Evolutionary conservation across 1,140 invertebrate genomes (phyloP).

Genomic region (Drosophila kurseongensis): DNA sequence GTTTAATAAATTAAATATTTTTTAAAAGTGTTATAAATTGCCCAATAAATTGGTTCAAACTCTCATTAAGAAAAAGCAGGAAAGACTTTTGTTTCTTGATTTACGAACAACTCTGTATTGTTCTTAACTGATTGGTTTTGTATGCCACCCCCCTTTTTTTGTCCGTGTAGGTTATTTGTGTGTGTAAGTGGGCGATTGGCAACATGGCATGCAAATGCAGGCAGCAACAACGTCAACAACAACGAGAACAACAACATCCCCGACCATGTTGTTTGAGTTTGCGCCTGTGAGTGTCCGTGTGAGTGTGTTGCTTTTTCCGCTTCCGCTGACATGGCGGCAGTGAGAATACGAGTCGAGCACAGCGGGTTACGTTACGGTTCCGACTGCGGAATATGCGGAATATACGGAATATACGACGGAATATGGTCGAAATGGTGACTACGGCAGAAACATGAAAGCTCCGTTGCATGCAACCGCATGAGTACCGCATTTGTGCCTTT

Average conservation of each 20-base stretch:
- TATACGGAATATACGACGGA: slow-evolving; percentile 4
- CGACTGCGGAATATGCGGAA: neutral
- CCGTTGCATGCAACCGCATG: slow-evolving; percentile 79
- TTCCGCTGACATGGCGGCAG: slow-evolving; percentile 78
- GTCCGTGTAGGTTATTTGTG: neutral
- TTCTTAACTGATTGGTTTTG: neutral
- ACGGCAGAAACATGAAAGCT: slow-evolving; percentile 72
- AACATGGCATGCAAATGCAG: slow-evolving; percentile 73
- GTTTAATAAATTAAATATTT: too few species aligned
- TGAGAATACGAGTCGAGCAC: slow-evolving; percentile 28
- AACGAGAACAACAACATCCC: neutral
- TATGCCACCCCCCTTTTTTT: neutral
- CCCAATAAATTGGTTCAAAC: too few species aligned
- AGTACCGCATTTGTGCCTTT: slow-evolving; percentile 80
- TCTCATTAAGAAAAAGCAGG: neutral
- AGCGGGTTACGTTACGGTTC: slow-evolving; percentile 35
- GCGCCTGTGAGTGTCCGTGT: slow-evolving; percentile 30
- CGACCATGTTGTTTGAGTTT: slow-evolving; percentile 52
- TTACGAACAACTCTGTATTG: neutral
- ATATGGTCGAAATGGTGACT: slow-evolving; percentile 5
- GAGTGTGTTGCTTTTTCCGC: slow-evolving; percentile 78
- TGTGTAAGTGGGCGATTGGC: slow-evolving; percentile 41
- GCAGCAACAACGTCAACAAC: slow-evolving; percentile 14
- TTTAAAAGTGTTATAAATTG: too few species aligned
- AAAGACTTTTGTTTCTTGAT: neutral